Evolutionary conservation across 1,140 invertebrate genomes (phyloP).

Genomic region (Drosophila murphyi): DNA sequence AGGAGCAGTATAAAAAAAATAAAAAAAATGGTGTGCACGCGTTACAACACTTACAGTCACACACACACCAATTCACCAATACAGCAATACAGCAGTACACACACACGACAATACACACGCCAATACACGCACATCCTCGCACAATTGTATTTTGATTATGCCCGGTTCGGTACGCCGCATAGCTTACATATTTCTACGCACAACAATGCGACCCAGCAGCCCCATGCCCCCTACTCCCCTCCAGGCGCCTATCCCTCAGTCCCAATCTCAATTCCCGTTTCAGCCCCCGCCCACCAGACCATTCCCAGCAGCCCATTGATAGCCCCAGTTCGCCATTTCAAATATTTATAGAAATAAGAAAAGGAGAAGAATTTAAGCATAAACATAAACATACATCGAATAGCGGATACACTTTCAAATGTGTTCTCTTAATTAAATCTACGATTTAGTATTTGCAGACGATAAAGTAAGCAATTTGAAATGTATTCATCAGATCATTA

Average conservation of each 20-base stretch:
- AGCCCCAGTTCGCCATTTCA: constrained; percentile 75
- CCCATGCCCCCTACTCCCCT: not conserved
- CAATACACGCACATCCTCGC: constrained; percentile 51
- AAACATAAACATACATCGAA: not conserved
- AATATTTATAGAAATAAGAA: constrained; percentile 75
- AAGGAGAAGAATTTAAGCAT: constrained; percentile 22
- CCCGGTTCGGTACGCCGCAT: constrained; percentile 81
- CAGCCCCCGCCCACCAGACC: not conserved
- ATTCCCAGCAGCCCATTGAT: constrained; percentile 54
- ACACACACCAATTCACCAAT: constrained; percentile 30
- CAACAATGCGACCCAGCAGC: constrained; percentile 67
- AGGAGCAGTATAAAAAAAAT: constrained; percentile 53
- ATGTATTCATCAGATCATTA: too few relatives aligned
- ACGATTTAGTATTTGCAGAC: too few relatives aligned
- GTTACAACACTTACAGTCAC: constrained; percentile 55
- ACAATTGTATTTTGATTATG: constrained; percentile 83
- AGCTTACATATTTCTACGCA: constrained; percentile 79
- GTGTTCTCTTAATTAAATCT: not conserved
- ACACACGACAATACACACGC: constrained; percentile 11
- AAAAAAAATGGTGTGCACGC: constrained; percentile 60
- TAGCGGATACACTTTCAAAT: not conserved
- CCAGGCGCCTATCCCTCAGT: constrained; percentile 19
- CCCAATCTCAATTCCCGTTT: not conserved
- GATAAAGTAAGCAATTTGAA: too few relatives aligned
- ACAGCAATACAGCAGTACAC: constrained; percentile 8